Evolutionary conservation across 2,113 vertebrate genomes (phyloP).

Genomic region (Protobothrops flavoviridis): DNA sequence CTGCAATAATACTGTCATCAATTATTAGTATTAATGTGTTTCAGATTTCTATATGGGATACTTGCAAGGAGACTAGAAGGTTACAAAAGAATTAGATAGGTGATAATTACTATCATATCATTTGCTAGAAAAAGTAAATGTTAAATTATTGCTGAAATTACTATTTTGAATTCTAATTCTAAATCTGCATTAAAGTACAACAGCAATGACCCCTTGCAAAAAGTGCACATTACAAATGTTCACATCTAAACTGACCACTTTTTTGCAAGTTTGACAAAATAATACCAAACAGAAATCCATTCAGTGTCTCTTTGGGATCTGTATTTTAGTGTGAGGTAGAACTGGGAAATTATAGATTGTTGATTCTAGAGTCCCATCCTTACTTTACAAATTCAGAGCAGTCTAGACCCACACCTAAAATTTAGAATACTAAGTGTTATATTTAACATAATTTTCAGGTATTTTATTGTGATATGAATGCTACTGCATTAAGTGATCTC

Average conservation of each 20-base stretch:
- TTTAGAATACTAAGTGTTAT: neutral
- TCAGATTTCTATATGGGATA: slow-evolving; percentile 11
- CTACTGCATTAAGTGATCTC: neutral
- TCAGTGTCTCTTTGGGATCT: neutral
- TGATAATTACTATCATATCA: slow-evolving; percentile 11
- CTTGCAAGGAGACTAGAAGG: slow-evolving; percentile 47
- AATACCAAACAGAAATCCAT: neutral
- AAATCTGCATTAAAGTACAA: slow-evolving; percentile 35
- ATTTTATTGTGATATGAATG: neutral
- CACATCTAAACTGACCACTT: neutral
- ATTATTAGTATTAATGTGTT: slow-evolving; percentile 38
- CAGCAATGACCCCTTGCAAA: slow-evolving; percentile 8
- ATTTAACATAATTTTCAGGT: neutral
- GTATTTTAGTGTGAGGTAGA: neutral
- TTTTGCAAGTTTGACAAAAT: slow-evolving; percentile 20
- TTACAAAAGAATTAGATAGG: slow-evolving; percentile 33
- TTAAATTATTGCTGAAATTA: neutral
- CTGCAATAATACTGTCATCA: slow-evolving; percentile 49
- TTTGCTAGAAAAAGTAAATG: slow-evolving; percentile 37
- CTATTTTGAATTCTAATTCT: slow-evolving; percentile 39
- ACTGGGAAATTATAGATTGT: neutral
- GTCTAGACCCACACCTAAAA: neutral
- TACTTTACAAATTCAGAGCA: neutral
- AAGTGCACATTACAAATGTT: neutral
- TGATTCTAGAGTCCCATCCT: neutral